phyloP scores from a whole-genome alignment of 2,888 invertebrate genomes.

The Microctonus hyperodae region DNA sequence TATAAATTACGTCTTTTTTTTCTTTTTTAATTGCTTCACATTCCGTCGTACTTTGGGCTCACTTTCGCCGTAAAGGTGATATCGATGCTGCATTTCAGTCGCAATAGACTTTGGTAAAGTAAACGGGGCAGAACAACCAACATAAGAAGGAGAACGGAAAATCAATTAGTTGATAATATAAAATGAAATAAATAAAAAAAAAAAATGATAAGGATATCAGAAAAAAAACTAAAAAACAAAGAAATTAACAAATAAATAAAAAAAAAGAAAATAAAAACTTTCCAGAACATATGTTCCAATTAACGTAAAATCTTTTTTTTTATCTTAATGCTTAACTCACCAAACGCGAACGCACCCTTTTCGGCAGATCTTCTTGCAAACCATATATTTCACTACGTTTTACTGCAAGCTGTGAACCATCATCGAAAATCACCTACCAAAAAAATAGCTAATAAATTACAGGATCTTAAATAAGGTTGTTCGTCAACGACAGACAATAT shows the following conservation, averaged over 20 bases:
- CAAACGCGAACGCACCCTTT: constrained; percentile 65
- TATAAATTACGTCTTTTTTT: constrained; percentile 3
- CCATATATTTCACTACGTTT: constrained; percentile 67
- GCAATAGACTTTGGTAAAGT: constrained; percentile 62
- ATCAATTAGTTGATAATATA: constrained; percentile 37
- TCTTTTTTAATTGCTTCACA: constrained; percentile 46
- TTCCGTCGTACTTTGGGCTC: constrained; percentile 54
- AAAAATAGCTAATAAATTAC: constrained; percentile 1
- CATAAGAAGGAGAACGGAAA: constrained; percentile 37
- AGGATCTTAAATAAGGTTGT: background rate
- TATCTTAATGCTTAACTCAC: constrained; percentile 60
- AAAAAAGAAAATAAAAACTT: no score
- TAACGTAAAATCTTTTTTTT: constrained; percentile 32
- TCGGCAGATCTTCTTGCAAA: constrained; percentile 67
- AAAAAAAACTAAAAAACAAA: no score
- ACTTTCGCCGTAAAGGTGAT: constrained; percentile 64
- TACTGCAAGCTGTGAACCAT: constrained; percentile 63
- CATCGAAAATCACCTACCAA: constrained; percentile 65
- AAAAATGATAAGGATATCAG: constrained; percentile 26
- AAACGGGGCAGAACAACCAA: constrained; percentile 35
- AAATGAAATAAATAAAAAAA: constrained; percentile 31
- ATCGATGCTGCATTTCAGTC: constrained; percentile 65
- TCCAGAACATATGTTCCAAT: constrained; percentile 20
- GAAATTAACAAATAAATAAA: no score
- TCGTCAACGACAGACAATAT: background rate